Base-by-base conservation (phyloP, 1,140 invertebrate genomes). In the Polypedilum pembai region DNA sequence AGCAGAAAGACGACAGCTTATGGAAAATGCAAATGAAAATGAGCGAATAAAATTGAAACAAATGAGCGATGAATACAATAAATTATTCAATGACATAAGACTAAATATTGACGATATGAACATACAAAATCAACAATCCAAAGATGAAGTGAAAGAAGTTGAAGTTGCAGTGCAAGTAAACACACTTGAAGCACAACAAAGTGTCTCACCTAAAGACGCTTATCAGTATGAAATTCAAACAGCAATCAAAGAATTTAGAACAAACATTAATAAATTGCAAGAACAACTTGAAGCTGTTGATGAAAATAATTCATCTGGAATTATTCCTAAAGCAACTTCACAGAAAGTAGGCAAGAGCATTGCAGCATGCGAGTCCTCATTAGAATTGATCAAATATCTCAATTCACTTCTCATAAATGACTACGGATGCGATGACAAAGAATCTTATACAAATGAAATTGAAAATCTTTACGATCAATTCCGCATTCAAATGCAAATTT, bases 331-430 rank as follows among this genome's bases (percentile, higher is more conserved):
- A 80, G 88, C 73, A 78, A 84, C 75, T 77, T 83, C 69, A 76
- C 85, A 78, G 83, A 86, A 74, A 85, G 86, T 91, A 41, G 86
- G 87, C 40, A 90, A 90, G 82, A 80, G 88, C 75, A 85, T 91
- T 21, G 87, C 88, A 75, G 87, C 87, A 73, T 91, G 89, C 79
- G 87, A 92, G 78, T 90, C 88, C 0, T 88, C 87, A 12, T 85
- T 92, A 56, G 93, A 95, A 81, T 80, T 94, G 17, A 87, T 94
- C 0, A 89, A 88, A 78, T 91, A 94, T 84, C 84, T 95, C 15
- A 89, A 91, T 74, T 85, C 87, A 63, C 78, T 94, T 8, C 83
- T 95, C 1, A 81, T 92, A 4, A 88, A 88, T 45, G 91, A 94
- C 79, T 91, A 89, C 77, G 87, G 89, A 73, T 86, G 89, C 20